Evolutionary conservation across 1,140 invertebrate genomes (phyloP).

Genomic region (Calephelis nemesis): DNA sequence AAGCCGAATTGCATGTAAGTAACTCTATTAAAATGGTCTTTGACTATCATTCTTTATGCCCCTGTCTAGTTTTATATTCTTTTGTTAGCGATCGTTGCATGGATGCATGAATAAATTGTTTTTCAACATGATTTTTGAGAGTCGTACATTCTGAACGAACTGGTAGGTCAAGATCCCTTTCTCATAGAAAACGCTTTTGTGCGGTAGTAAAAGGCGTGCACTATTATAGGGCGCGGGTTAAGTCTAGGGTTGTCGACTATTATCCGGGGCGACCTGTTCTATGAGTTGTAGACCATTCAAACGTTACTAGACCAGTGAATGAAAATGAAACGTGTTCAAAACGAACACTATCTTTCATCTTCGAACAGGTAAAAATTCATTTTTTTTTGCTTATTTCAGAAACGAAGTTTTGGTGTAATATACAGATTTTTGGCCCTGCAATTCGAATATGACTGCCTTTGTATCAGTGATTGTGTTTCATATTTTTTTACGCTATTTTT

Average conservation of each 20-base stretch:
- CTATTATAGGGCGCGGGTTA: conserved; percentile 71
- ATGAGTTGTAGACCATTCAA: conserved; percentile 24
- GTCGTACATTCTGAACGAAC: conserved; percentile 68
- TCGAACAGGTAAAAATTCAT: no score
- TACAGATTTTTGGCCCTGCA: no score
- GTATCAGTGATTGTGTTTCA: no score
- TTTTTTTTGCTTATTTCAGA: no score
- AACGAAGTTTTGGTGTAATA: no score
- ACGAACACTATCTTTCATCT: no score
- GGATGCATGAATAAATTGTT: conserved; percentile 78
- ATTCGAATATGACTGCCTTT: no score
- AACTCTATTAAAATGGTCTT: conserved; percentile 74
- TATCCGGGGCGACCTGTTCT: conserved; percentile 30
- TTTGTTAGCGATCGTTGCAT: conserved; percentile 70
- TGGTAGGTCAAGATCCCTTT: conserved; percentile 78
- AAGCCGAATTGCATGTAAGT: conserved; percentile 69
- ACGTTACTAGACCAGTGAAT: not conserved
- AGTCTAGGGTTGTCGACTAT: conserved; percentile 48
- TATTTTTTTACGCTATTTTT: no score
- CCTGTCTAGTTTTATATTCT: conserved; percentile 76
- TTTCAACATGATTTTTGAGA: conserved; percentile 61
- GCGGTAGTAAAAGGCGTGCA: conserved; percentile 71
- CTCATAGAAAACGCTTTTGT: conserved; percentile 76
- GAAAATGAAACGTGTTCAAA: no score
- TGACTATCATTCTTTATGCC: conserved; percentile 76